Conservation (phyloP, 2,113 vertebrate species). For the Cariama cristata region DNA sequence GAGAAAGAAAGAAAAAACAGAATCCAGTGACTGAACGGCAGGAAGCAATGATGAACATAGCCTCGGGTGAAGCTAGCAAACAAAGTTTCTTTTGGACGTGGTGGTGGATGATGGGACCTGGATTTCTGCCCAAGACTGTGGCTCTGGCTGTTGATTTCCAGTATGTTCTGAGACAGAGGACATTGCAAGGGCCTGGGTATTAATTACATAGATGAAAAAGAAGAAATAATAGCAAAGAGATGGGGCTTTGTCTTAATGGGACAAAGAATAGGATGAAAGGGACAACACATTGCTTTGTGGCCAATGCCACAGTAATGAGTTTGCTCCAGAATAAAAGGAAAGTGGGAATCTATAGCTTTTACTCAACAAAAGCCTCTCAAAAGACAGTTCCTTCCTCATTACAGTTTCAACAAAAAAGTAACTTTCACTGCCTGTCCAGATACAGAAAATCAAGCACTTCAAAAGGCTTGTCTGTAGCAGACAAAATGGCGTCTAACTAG, state of each 20-base stretch:
- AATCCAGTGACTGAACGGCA: not conserved
- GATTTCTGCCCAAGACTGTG: not conserved
- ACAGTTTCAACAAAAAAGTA: slow-evolving; percentile 17
- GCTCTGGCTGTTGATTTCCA: not conserved
- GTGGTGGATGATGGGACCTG: not conserved
- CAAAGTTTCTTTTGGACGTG: not conserved
- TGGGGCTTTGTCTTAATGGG: not conserved
- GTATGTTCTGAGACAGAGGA: not conserved
- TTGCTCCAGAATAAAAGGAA: slow-evolving; percentile 17
- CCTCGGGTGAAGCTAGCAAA: not conserved
- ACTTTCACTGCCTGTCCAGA: not conserved
- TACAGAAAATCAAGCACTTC: not conserved
- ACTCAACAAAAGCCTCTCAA: not conserved
- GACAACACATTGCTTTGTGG: not conserved
- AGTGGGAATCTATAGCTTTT: not conserved
- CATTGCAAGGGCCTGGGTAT: not conserved
- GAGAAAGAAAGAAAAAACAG: not conserved
- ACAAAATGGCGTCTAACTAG: not conserved
- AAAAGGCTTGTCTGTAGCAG: not conserved
- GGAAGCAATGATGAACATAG: not conserved
- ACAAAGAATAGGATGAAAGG: slow-evolving; percentile 1
- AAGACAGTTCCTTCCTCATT: slow-evolving; percentile 16
- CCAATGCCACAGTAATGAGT: slow-evolving; percentile 9
- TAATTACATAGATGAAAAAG: not conserved
- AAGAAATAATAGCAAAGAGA: not conserved